Evolutionary conservation across 2,797 vertebrate species (phyloP).

Genomic region (Tangara arthus): DNA sequence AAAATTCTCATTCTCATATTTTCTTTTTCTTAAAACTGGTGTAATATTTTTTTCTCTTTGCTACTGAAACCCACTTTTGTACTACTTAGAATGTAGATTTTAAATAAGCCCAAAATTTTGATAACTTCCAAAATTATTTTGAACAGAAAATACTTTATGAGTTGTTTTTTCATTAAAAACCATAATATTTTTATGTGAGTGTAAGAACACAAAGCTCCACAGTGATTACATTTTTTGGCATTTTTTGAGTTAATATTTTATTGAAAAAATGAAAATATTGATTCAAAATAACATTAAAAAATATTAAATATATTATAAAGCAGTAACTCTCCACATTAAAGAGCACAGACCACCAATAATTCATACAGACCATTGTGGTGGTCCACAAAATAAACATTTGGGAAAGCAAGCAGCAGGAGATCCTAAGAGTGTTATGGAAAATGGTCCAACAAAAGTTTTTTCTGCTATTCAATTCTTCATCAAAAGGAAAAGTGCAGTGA

Average conservation of each 20-base stretch:
- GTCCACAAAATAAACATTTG: constrained; percentile 46
- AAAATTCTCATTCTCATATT: neutral
- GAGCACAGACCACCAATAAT: constrained; percentile 5
- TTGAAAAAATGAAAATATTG: neutral
- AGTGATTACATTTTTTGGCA: neutral
- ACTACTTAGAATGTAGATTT: neutral
- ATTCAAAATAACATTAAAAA: neutral
- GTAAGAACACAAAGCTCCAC: neutral
- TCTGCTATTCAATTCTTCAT: neutral
- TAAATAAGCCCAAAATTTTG: neutral
- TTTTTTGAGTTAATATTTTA: neutral
- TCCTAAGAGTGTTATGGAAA: neutral
- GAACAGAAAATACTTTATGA: neutral
- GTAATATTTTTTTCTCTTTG: neutral
- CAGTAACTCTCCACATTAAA: neutral
- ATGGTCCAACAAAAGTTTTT: neutral
- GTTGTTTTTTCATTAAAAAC: neutral
- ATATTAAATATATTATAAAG: neutral
- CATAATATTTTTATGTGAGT: neutral
- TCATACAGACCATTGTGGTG: constrained; percentile 22
- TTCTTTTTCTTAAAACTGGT: neutral
- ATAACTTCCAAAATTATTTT: neutral
- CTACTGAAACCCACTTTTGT: neutral
- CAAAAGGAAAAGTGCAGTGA: neutral
- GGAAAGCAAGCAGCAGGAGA: neutral